Evolutionary conservation across 2,797 vertebrate genomes (phyloP).

Genomic region (Platyrinchus mystaceus): DNA sequence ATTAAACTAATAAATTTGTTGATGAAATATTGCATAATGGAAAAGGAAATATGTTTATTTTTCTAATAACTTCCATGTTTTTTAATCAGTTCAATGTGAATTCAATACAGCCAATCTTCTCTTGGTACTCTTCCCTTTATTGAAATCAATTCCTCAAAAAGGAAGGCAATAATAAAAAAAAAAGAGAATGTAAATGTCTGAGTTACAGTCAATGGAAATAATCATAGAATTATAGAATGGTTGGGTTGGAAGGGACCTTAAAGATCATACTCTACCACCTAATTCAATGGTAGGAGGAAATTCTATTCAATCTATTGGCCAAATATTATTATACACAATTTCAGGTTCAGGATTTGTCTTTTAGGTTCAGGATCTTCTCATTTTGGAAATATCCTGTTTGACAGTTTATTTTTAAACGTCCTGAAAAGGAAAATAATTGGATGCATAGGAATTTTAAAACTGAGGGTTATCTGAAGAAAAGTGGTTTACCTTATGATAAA

Average conservation of each 20-base stretch:
- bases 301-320: not conserved
- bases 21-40: constrained; percentile 54
- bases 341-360: not conserved
- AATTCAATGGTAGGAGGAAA: not conserved
- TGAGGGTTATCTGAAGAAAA: not conserved
- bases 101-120: constrained; percentile 74
- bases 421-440: not conserved
- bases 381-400: not conserved
- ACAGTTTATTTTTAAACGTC: constrained; percentile 1
- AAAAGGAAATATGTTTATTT: constrained; percentile 72
- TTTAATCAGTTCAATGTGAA: constrained; percentile 73
- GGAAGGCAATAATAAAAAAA: constrained; percentile 51
- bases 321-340: not conserved
- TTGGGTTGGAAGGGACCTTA: not conserved
- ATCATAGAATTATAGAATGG: not conserved
- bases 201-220: constrained; percentile 66
- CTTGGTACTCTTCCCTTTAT: constrained; percentile 56
- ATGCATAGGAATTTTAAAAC: not conserved
- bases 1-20: constrained; percentile 72
- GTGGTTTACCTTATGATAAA: constrained; percentile 10
- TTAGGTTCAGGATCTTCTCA: not conserved
- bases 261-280: not conserved
- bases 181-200: constrained; percentile 44
- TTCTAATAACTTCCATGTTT: constrained; percentile 65
- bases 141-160: constrained; percentile 76